Evolutionary conservation across 2,113 vertebrate species (phyloP).

Genomic region (Tauraco erythrolophus): DNA sequence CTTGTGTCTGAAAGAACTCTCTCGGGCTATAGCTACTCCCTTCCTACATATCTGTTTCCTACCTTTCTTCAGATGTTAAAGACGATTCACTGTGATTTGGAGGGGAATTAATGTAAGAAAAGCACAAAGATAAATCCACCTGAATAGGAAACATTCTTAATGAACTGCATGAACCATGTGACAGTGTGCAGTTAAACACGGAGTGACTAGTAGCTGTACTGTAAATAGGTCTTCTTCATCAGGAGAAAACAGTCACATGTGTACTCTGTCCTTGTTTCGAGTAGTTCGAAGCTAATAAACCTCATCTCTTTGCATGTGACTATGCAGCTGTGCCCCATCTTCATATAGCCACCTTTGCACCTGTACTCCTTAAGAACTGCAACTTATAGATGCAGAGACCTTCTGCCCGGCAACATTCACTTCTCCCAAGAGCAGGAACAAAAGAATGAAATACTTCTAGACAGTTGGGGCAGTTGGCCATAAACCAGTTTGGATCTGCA

Average conservation of each 20-base stretch:
- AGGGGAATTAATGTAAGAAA: not conserved
- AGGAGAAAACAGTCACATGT: not conserved
- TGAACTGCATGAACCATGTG: not conserved
- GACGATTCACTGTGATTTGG: not conserved
- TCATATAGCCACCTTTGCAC: not conserved
- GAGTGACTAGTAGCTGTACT: not conserved
- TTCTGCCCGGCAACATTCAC: not conserved
- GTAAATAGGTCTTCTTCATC: not conserved
- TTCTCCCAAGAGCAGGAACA: not conserved
- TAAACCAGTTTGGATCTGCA: not conserved
- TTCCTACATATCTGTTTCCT: not conserved
- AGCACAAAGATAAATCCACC: not conserved
- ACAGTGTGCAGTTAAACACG: not conserved
- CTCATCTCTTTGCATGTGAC: not conserved
- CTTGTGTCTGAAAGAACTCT: not conserved
- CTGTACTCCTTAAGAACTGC: not conserved
- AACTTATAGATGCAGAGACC: not conserved
- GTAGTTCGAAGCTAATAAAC: not conserved
- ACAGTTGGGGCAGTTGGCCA: not conserved
- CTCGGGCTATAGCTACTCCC: not conserved
- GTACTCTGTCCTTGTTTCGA: not conserved
- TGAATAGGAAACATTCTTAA: not conserved
- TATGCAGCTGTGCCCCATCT: not conserved
- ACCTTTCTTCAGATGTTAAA: not conserved
- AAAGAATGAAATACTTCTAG: not conserved